These are phyloP conservation scores for Heterocephalus glaber DNA, from an alignment of 2,113 vertebrate genomes.

Conservation along the genomic window DNA sequence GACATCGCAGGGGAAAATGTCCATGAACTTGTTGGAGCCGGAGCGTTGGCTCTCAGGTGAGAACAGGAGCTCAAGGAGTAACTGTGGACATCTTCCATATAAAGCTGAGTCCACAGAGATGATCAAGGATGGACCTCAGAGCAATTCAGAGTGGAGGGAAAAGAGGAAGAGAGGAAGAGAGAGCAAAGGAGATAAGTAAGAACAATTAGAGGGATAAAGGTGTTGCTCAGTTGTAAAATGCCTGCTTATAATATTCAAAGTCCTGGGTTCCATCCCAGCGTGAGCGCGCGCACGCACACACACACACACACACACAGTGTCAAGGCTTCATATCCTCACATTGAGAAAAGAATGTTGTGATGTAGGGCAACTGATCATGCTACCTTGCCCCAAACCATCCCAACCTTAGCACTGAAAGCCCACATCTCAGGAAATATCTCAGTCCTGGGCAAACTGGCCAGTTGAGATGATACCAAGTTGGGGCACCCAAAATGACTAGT, in stretches of 20 bases:
- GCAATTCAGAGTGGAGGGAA: not conserved
- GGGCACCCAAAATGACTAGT: not conserved
- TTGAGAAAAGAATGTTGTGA: not conserved
- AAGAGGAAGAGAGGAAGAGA: not conserved
- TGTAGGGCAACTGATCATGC: not conserved
- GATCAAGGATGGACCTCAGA: not conserved
- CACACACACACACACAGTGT: not conserved
- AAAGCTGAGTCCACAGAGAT: slow-evolving; percentile 7
- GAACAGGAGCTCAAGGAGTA: slow-evolving; percentile 27
- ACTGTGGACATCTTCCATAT: not conserved
- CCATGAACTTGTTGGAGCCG: not conserved
- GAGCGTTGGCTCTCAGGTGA: not conserved
- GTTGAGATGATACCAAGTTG: not conserved
- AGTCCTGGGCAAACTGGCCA: not conserved
- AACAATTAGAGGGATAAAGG: not conserved
- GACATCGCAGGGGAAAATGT: not conserved
- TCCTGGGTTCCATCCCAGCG: not conserved
- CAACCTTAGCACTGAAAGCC: not conserved
- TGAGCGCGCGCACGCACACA: not conserved
- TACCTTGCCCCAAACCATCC: not conserved
- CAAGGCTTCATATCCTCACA: not conserved
- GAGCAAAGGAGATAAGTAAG: slow-evolving; percentile 11
- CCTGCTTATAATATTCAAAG: not conserved
- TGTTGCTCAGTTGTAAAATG: not conserved
- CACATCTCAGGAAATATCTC: not conserved